Conservation (phyloP, 2,113 vertebrate genomes). For the Bungarus multicinctus region DNA sequence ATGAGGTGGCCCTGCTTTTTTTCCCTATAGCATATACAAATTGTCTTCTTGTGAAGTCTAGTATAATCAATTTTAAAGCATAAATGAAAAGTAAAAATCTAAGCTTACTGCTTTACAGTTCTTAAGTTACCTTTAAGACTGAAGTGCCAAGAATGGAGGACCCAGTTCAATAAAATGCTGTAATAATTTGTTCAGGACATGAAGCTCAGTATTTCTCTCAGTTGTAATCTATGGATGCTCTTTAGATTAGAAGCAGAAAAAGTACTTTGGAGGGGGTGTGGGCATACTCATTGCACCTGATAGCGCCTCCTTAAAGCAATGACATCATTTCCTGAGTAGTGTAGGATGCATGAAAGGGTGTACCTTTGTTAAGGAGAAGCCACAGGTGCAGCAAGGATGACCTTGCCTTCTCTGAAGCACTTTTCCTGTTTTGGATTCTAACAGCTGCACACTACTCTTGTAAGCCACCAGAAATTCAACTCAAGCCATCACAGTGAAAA, state of each 20-base stretch:
- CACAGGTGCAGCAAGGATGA: not conserved
- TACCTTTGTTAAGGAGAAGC: not conserved
- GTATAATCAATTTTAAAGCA: not conserved
- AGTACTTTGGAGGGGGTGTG: not conserved
- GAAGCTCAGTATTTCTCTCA: not conserved
- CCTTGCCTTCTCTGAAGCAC: not conserved
- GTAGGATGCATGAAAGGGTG: not conserved
- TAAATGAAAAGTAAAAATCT: not conserved
- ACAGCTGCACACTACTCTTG: not conserved
- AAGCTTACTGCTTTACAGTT: not conserved
- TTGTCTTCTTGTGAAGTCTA: not conserved
- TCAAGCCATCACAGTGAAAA: not conserved
- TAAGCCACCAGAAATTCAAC: not conserved
- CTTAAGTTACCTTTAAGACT: too few species aligned
- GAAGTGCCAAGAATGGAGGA: not conserved
- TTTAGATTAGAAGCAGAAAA: not conserved
- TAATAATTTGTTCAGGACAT: not conserved
- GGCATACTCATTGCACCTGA: not conserved
- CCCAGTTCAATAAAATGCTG: not conserved
- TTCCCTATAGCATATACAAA: not conserved
- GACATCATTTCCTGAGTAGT: not conserved
- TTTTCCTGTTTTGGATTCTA: not conserved
- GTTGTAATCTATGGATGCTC: not conserved
- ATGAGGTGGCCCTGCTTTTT: not conserved
- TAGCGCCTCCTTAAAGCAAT: not conserved